Percentiles rank a stretch among this genome's conserved stretches.
Evolutionary conservation across 2,888 invertebrate genomes (phyloP).

Genomic region (Plebejus argus): DNA sequence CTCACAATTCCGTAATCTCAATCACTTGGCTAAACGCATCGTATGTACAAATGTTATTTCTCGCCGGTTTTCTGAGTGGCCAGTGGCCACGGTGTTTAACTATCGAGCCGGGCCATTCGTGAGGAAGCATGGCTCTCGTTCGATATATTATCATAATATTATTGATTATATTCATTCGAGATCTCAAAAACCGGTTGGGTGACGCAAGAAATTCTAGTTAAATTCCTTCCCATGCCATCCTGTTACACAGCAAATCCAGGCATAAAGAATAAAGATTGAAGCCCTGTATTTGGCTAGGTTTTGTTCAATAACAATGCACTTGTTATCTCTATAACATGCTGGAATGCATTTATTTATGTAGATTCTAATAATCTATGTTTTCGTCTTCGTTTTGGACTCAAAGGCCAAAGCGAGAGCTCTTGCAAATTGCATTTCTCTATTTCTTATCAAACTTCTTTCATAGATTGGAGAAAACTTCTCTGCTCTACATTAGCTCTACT

Average conservation of each 20-base stretch:
- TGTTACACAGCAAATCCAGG: background rate
- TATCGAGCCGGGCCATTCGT: background rate
- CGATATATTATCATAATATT: background rate
- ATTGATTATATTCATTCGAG: background rate
- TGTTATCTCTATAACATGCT: too few relatives aligned
- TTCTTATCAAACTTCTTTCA: too few relatives aligned
- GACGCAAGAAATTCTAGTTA: slow-evolving; percentile 6
- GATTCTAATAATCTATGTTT: too few relatives aligned
- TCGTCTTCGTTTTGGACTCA: too few relatives aligned
- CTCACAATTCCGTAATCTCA: background rate
- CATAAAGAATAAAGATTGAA: background rate
- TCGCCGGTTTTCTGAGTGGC: background rate
- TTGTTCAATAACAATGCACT: too few relatives aligned
- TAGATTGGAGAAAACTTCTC: background rate
- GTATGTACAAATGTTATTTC: background rate
- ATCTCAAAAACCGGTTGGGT: background rate
- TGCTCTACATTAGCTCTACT: background rate
- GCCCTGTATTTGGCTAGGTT: background rate
- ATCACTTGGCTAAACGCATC: background rate
- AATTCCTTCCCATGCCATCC: background rate
- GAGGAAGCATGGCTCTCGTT: background rate
- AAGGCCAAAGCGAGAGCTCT: too few relatives aligned
- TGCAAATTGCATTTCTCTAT: too few relatives aligned
- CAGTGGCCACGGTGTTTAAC: background rate
- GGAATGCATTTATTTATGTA: too few relatives aligned